Percentiles rank a stretch among this genome's conserved stretches.
phyloP scores from a whole-genome alignment of 2,113 vertebrate species.

The Prunella himalayana region DNA sequence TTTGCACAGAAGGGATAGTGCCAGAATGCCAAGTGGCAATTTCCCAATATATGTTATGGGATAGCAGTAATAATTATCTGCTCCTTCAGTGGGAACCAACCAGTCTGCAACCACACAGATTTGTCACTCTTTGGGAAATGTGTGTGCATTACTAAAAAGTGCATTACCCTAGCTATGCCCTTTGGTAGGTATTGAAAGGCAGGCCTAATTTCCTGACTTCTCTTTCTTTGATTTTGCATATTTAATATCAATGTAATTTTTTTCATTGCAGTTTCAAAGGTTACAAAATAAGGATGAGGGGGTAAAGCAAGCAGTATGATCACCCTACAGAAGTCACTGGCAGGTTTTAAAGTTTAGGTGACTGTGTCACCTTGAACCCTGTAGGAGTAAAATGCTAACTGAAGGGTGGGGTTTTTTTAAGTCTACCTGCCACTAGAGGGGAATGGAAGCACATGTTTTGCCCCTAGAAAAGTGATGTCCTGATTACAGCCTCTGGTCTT shows the following conservation, averaged over 20 bases:
- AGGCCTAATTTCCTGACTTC: neutral
- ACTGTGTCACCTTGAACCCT: neutral
- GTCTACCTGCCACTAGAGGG: slow-evolving; percentile 51
- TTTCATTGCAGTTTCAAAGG: neutral
- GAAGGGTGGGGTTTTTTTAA: neutral
- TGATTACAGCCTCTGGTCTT: neutral
- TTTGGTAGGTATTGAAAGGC: neutral
- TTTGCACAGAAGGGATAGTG: neutral
- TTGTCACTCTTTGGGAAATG: neutral
- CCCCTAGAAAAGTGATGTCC: neutral
- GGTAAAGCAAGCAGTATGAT: neutral
- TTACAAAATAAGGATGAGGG: neutral
- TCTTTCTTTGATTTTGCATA: neutral
- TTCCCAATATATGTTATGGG: neutral
- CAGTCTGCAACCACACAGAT: neutral
- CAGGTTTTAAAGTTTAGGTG: neutral
- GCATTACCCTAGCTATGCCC: neutral
- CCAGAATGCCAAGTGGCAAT: neutral
- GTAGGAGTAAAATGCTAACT: neutral
- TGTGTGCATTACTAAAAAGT: neutral
- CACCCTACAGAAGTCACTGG: neutral
- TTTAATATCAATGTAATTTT: neutral
- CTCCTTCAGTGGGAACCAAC: neutral
- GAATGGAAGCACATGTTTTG: slow-evolving; percentile 23
- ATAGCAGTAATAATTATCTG: neutral